Base-by-base conservation (phyloP, 2,888 invertebrate genomes). In the Metacarcinus magister region DNA sequence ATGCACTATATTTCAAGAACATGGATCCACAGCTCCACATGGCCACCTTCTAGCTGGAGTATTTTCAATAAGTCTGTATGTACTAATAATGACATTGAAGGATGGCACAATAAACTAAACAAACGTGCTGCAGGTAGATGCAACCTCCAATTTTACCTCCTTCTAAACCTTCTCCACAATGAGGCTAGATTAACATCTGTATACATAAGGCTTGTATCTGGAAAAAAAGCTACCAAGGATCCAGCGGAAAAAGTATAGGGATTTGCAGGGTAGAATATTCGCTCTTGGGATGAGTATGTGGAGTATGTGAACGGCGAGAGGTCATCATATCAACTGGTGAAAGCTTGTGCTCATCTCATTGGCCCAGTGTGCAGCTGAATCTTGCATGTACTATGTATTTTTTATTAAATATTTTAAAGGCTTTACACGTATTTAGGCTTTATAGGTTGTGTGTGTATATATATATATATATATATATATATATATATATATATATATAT, bases 311-410 rank as follows among this genome's bases (percentile, higher is more conserved):
- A 46, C 46, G 92, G 92, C 44, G 48, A 92, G 92, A 92, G 92
- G 44, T 92, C 92, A 44, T 44, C 92, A 92, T 92, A 92, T 92
- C 48, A 92, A 46, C 44, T 92, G 92, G 46, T 44, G 92, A 92
- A 92, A 92, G 92, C 46, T n/a, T 92, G 92, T 92, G 92, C 92
- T 92, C 92, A 92, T 92, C 92, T 92, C 92, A 92, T 23, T 92
- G 92, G 92, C 92, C 92, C 92, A 92, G 46, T 92, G 46, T 46
- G 19, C 92, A 92, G 92, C 92, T 92, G 46, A 44, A 92, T 92
- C 48, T 92, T 92, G 92, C 92, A 46, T 92, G 92, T 92, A 92
- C 92, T 39, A 39, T 39, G 39, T 39, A 39, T 39, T 39, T 39
- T 39, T 39, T 39, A 39, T 39, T 39, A 39, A 39, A 39, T 39